These are phyloP conservation scores for Lontra canadensis DNA, from an alignment of 2,113 vertebrate genomes.

Conservation along the genomic window DNA sequence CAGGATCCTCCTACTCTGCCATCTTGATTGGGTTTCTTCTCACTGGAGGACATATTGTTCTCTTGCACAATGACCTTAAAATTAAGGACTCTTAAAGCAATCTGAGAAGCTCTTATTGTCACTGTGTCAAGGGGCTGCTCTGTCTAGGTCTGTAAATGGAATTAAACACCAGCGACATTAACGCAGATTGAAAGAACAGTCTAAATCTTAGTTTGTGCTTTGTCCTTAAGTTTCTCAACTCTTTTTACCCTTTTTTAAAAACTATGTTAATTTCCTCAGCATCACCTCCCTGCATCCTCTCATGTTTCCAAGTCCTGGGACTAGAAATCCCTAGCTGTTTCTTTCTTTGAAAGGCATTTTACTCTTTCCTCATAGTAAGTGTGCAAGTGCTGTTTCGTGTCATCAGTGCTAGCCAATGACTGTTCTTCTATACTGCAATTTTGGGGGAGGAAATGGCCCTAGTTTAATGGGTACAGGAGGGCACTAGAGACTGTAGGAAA, in stretches of 20 bases:
- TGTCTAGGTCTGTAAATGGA: neutral
- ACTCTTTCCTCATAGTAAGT: neutral
- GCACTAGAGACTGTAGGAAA: neutral
- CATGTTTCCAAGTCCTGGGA: neutral
- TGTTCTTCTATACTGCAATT: neutral
- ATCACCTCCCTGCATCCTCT: neutral
- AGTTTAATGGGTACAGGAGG: no score
- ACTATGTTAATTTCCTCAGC: neutral
- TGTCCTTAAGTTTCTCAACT: neutral
- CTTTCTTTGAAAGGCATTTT: neutral
- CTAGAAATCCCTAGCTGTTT: neutral
- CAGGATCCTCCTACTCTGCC: neutral
- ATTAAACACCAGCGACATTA: neutral
- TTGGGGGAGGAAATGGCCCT: neutral
- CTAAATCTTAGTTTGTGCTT: neutral
- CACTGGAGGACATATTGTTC: neutral
- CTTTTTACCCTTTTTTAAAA: neutral
- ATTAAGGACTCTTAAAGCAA: neutral
- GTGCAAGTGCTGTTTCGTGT: neutral
- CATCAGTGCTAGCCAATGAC: neutral
- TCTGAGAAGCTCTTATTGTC: neutral
- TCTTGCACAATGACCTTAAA: neutral
- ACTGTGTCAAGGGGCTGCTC: neutral
- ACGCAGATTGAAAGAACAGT: neutral
- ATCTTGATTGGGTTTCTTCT: neutral